Conservation (phyloP, 2,797 vertebrate species). For the Champsocephalus gunnari region DNA sequence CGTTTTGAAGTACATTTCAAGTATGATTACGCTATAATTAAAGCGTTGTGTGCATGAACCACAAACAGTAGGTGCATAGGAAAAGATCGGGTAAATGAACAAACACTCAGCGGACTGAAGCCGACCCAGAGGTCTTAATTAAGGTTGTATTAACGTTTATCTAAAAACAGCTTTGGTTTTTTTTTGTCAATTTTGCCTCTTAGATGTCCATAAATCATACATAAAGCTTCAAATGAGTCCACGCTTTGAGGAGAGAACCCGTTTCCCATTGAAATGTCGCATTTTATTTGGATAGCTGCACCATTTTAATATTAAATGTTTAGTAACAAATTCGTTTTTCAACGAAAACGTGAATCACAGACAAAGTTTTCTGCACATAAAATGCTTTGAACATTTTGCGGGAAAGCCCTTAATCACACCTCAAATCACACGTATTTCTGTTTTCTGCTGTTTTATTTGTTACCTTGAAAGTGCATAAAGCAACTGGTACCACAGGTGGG, state of each 20-base stretch:
- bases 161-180: neutral
- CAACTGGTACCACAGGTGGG: too few relatives aligned
- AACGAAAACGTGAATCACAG: neutral
- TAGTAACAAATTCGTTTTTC: neutral
- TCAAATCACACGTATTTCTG: neutral
- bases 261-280: neutral
- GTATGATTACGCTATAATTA: neutral
- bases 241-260: neutral
- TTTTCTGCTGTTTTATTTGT: neutral
- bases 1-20: neutral
- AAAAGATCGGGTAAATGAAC: neutral
- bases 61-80: neutral
- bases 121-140: neutral
- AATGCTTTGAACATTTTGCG: neutral
- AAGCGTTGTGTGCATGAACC: neutral
- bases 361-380: neutral
- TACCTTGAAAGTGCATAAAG: too few relatives aligned
- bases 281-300: neutral
- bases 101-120: neutral
- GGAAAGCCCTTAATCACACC: neutral
- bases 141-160: neutral
- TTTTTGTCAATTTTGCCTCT: neutral
- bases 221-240: neutral
- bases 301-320: conserved; percentile 1
- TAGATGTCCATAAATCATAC: conserved; percentile 1